Evolutionary conservation across 1,140 invertebrate species (phyloP).

Genomic region (Trichonephila clavipes): DNA sequence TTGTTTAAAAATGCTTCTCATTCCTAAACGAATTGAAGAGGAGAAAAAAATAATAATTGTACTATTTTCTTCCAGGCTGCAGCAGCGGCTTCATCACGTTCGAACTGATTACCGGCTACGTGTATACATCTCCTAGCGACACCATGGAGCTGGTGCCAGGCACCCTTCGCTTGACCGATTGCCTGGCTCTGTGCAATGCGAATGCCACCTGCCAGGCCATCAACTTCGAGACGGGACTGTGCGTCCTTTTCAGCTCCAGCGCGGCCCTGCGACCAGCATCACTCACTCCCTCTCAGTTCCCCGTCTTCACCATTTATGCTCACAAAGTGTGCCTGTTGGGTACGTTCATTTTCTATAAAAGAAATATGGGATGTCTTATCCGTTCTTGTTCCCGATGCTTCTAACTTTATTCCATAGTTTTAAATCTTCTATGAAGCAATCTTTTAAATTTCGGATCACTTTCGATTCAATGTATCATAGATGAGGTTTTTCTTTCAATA

Average conservation of each 20-base stretch:
- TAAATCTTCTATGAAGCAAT: no score
- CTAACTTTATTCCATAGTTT: no score
- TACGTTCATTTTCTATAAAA: constrained; percentile 11
- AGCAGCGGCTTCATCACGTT: constrained; percentile 82
- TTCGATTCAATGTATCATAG: no score
- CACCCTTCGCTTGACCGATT: constrained; percentile 94
- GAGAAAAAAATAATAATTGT: not conserved
- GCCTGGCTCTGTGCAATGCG: constrained; percentile 92
- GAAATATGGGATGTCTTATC: no score
- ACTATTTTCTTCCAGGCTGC: constrained; percentile 62
- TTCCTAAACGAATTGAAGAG: not conserved
- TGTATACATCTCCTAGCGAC: constrained; percentile 90
- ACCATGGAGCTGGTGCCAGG: constrained; percentile 93
- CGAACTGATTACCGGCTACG: constrained; percentile 95
- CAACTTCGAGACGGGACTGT: constrained; percentile 97
- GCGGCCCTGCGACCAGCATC: constrained; percentile 92
- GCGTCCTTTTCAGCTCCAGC: constrained; percentile 94
- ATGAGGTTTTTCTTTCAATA: no score
- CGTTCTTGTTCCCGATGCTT: no score
- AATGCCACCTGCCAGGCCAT: constrained; percentile 94
- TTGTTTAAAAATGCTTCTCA: no score
- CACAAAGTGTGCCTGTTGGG: constrained; percentile 91
- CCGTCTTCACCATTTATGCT: constrained; percentile 97
- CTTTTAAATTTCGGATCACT: no score
- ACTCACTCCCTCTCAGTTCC: constrained; percentile 94